Evolutionary conservation across 2,797 vertebrate species (phyloP), one percentile per base, ranked within the genome.

Genomic region (Enoplosus armatus): DNA sequence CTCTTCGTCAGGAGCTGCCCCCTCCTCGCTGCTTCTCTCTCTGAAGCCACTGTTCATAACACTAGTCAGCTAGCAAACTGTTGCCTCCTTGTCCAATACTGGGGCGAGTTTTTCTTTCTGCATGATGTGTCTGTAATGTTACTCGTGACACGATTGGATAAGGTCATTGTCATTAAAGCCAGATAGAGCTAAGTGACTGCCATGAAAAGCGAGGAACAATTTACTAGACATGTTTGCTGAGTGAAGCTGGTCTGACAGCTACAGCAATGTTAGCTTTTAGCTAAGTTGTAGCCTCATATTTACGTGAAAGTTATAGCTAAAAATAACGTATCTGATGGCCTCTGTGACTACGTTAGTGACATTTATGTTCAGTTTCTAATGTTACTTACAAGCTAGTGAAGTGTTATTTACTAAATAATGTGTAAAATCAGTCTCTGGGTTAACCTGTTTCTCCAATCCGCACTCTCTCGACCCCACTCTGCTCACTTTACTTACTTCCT

Each of bases 401-500:
- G 12, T 10, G 12, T 60, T 55, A 15, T 27, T 68, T 8, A 41
- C 35, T 29, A 50, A 81, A 63, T 41, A 54, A 50, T 6, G 11
- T 20, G 24, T 68, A 31, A 6, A 0, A 20, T 10, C 12, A 2
- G 5, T 62, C 12, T 53, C 8, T 7, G 4, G 0, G 1, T 63
- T 33, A 5, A 43, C 47, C 27, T 41, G 4, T 41, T 8, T 77
- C 22, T 64, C 11, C 10, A n/a, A n/a, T 7, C 60, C 53, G 37
- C 8, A 10, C 11, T 33, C 27, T 4, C 27, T 50, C 39, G 4
- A 7, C 6, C 2, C 7, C 3, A 0, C 11, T 62, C 8, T 56
- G 14, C n/a, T n/a, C n/a, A n/a, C n/a, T 15, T 2, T 5, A 18
- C 29, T 62, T 45, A 87, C 88, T 91, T 91, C 88, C 90, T 85